phyloP scores from a whole-genome alignment of 2,113 vertebrate genomes.

The Cottus gobio region DNA sequence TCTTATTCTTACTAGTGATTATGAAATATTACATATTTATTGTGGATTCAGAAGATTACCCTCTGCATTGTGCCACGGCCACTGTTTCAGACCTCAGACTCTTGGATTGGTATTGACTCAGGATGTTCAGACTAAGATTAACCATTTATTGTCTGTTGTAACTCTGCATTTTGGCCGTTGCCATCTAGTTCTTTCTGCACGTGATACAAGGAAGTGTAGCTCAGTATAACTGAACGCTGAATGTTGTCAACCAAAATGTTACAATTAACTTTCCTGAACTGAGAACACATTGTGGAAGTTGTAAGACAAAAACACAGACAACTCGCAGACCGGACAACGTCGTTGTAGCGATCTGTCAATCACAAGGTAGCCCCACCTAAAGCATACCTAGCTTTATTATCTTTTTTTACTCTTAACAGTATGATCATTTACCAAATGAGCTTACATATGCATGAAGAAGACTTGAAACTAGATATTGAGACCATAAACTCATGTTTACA shows the following conservation, averaged over 20 bases:
- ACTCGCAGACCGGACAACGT: too few species aligned
- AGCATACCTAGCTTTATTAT: too few species aligned
- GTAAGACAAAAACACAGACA: too few species aligned
- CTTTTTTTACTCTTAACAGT: too few species aligned
- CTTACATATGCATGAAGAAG: too few species aligned
- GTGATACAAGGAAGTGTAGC: background rate
- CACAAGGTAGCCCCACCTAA: too few species aligned
- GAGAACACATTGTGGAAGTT: background rate
- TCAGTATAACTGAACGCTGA: background rate
- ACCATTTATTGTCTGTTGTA: constrained; percentile 9
- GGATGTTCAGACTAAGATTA: constrained; percentile 5
- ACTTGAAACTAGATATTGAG: too few species aligned
- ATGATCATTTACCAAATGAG: too few species aligned
- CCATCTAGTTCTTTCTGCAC: background rate
- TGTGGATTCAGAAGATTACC: constrained; percentile 37
- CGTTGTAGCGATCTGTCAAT: too few species aligned
- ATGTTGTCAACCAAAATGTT: background rate
- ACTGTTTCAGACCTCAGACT: constrained; percentile 34
- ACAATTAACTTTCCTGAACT: background rate
- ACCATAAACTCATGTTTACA: too few species aligned
- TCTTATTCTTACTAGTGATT: constrained; percentile 16
- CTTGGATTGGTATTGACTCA: background rate
- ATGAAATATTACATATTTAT: constrained; percentile 30
- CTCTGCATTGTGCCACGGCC: constrained; percentile 8
- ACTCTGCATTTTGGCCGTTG: background rate